Conservation (phyloP, 2,797 vertebrate genomes). For the Chlorospingus flavigularis region DNA sequence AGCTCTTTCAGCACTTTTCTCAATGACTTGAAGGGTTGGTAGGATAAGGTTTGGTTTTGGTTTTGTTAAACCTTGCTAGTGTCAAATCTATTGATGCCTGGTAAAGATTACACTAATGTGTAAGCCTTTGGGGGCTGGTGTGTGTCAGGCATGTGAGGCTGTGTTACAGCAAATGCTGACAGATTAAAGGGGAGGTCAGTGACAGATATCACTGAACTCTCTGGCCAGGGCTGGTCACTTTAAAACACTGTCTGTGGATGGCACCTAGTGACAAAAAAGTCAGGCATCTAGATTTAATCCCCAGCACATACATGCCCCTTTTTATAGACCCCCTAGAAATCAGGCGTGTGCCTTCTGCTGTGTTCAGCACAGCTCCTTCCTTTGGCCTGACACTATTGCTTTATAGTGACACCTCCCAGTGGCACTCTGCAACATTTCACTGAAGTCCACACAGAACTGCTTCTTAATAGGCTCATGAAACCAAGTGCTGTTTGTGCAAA, state of each 20-base stretch:
- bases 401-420: slow-evolving; percentile 58
- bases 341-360: not conserved
- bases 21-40: not conserved
- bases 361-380: not conserved
- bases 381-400: not conserved
- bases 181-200: not conserved
- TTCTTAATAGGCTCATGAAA: not conserved
- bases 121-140: not conserved
- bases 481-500: not conserved
- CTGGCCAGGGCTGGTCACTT: not conserved
- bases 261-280: not conserved
- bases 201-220: not conserved
- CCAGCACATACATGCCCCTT: not conserved
- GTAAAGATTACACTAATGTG: not conserved
- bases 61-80: slow-evolving; percentile 8
- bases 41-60: not conserved
- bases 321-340: not conserved
- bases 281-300: not conserved
- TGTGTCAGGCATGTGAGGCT: not conserved
- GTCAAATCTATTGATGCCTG: not conserved
- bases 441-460: not conserved
- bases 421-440: slow-evolving; percentile 48
- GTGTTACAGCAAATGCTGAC: not conserved
- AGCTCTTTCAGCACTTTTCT: not conserved
- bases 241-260: not conserved